Base-by-base conservation (phyloP, 1,140 invertebrate species). In the Drosophila persimilis region DNA sequence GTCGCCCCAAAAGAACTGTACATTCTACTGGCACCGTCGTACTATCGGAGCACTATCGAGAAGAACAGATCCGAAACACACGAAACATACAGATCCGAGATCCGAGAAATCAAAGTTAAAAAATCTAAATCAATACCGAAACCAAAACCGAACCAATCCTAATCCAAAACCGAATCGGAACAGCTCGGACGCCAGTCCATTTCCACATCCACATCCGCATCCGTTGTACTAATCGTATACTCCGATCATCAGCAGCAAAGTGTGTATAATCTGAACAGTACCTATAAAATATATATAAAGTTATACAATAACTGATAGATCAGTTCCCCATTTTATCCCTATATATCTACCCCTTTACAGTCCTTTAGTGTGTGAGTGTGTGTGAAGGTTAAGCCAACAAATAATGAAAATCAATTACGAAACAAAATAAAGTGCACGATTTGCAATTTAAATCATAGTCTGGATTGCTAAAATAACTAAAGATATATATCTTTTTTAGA, bases 1-100 rank as follows among this genome's bases (percentile, higher is more conserved):
- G 90, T 91, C 86, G 77, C 85, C 74, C 83, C 31, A 3, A 35
- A 73, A 74, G 76, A 80, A 73, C 61, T 59, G 53, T 74, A 71
- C 20, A 20, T 73, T 71, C 51, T 63, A 69, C 63, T 69, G 63
- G 11, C 65, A 48, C 65, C 46, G 67, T 8, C 63, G 63, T 1
- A 35, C 9, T 9, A 35, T 11, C 31, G 31, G 31, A 35, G 17
- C 54, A 56, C 26, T 5, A 20, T 20, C 26, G 13, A 60, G 20
- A 46, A n/a, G 54, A 69, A 54, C 56, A 65, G 31, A 59, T 43
- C 56, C 67, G 35, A 80, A 70, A 67, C 4, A 20, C 58, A 63
- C 54, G 51, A 77, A 59, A 75, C 7, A 31, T 20, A 20, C 8
- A 35, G 31, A 35, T 11, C 31, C 9, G 9, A 35, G 29, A 8